A percentile compares a stretch with the other conserved stretches of the same genome.
Evolutionary conservation across 1,140 invertebrate genomes (phyloP).

Genomic region (Conus betulinus): DNA sequence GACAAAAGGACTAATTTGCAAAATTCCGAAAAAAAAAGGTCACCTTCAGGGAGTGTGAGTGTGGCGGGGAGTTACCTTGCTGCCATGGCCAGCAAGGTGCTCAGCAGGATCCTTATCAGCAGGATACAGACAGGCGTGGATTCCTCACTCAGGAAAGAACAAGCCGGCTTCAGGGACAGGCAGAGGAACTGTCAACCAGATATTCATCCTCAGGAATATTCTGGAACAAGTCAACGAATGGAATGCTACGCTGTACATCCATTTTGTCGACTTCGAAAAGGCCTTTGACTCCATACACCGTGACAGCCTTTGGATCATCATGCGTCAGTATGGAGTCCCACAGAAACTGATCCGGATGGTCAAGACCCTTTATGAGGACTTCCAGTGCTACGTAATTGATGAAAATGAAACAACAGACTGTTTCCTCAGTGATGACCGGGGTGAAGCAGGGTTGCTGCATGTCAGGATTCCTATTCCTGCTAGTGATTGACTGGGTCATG

Average conservation of each 20-base stretch:
- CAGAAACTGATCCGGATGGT: slow-evolving; percentile 41
- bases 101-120: background rate
- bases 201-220: slow-evolving; percentile 46
- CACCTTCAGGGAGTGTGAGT: background rate
- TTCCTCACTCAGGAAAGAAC: slow-evolving; percentile 14
- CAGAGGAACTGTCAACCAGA: slow-evolving; percentile 39
- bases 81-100: background rate
- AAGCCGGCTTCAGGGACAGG: slow-evolving; percentile 43
- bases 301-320: slow-evolving; percentile 38
- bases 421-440: slow-evolving; percentile 42
- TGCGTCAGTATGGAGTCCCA: slow-evolving; percentile 42
- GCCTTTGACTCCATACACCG: slow-evolving; percentile 39
- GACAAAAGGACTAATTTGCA: background rate
- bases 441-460: slow-evolving; percentile 19
- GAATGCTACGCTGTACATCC: slow-evolving; percentile 34
- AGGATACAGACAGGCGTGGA: slow-evolving; percentile 31
- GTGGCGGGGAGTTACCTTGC: background rate
- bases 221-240: slow-evolving; percentile 42
- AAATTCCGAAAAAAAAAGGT: background rate
- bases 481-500: slow-evolving; percentile 24
- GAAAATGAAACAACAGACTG: slow-evolving; percentile 30
- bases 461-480: slow-evolving; percentile 4
- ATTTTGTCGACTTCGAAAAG: slow-evolving; percentile 16
- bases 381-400: slow-evolving; percentile 4
- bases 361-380: slow-evolving; percentile 26